Percentiles rank a stretch among this genome's conserved stretches.
Conservation (phyloP, 92 coral and sea anemone genomes). For the Metridium senile region DNA sequence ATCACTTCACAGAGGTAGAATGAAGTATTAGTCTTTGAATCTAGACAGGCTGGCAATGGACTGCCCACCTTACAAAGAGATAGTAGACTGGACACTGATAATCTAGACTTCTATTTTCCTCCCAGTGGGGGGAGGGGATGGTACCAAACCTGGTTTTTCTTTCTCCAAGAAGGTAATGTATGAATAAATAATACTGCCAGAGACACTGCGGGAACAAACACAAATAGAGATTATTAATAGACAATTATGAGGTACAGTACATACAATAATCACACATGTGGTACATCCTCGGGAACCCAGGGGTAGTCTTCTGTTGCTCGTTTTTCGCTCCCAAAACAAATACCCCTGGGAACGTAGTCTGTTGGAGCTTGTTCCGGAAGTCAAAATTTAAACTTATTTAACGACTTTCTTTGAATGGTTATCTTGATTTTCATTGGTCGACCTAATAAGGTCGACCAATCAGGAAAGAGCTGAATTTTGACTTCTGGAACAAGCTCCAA, state of each 20-base stretch:
- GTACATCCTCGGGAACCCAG: no score
- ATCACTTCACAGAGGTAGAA: not conserved
- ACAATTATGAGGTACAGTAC: not conserved
- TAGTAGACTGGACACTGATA: slow-evolving; percentile 12
- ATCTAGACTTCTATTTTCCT: slow-evolving; percentile 24
- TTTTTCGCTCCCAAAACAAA: no score
- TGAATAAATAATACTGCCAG: slow-evolving; percentile 86
- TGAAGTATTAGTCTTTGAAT: not conserved
- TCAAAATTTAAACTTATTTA: no score
- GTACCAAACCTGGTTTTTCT: slow-evolving; percentile 30
- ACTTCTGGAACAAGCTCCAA: no score
- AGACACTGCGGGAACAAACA: slow-evolving; percentile 52
- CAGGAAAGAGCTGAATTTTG: no score
- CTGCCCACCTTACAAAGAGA: slow-evolving; percentile 18
- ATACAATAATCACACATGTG: no score
- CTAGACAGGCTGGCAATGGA: slow-evolving; percentile 29
- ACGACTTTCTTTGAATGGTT: no score
- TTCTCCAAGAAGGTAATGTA: slow-evolving; percentile 87
- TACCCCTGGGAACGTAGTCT: no score
- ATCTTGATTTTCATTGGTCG: no score
- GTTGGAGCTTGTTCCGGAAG: no score
- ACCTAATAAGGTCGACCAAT: no score
- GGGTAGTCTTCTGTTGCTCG: no score
- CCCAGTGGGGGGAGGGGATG: slow-evolving; percentile 32
- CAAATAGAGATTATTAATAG: not conserved